Evolutionary conservation across 2,113 vertebrate genomes (phyloP).

Genomic region (Xenopus laevis): DNA sequence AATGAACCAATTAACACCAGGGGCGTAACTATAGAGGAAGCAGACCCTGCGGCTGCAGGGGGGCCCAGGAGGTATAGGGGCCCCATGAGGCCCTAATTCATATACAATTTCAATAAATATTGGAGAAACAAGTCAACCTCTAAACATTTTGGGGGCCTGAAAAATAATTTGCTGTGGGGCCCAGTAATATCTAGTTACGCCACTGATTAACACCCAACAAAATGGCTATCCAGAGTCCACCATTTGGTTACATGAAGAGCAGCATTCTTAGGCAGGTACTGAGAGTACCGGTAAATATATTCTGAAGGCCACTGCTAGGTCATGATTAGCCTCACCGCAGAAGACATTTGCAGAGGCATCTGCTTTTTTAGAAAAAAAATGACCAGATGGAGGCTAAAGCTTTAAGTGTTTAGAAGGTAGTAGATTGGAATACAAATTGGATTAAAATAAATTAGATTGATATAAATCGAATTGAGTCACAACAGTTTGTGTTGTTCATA

Average conservation of each 20-base stretch:
- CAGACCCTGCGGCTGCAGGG: too few species aligned
- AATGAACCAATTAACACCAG: slow-evolving; percentile 70
- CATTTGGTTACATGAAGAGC: slow-evolving; percentile 68
- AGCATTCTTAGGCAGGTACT: slow-evolving; percentile 69
- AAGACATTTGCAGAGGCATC: slow-evolving; percentile 89
- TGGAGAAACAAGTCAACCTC: too few species aligned
- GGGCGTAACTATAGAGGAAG: too few species aligned
- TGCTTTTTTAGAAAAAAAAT: slow-evolving; percentile 79
- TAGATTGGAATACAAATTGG: slow-evolving; percentile 99
- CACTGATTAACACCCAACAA: slow-evolving; percentile 65
- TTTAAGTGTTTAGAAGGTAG: slow-evolving; percentile 96
- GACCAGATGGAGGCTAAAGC: slow-evolving; percentile 94
- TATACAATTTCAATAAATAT: too few species aligned
- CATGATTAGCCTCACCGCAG: slow-evolving; percentile 77
- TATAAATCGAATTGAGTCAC: slow-evolving; percentile 94
- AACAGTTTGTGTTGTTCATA: slow-evolving; percentile 81
- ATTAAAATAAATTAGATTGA: slow-evolving; percentile 98
- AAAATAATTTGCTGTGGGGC: too few species aligned
- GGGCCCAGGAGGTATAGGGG: too few species aligned
- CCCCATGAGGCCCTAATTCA: too few species aligned
- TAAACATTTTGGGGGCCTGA: too few species aligned
- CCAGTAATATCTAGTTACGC: too few species aligned
- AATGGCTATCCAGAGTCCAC: slow-evolving; percentile 61
- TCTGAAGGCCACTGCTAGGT: slow-evolving; percentile 65
- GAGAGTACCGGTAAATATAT: slow-evolving; percentile 60